These are phyloP conservation scores for Motacilla alba DNA, from an alignment of 2,113 vertebrate genomes.

Conservation along the genomic window DNA sequence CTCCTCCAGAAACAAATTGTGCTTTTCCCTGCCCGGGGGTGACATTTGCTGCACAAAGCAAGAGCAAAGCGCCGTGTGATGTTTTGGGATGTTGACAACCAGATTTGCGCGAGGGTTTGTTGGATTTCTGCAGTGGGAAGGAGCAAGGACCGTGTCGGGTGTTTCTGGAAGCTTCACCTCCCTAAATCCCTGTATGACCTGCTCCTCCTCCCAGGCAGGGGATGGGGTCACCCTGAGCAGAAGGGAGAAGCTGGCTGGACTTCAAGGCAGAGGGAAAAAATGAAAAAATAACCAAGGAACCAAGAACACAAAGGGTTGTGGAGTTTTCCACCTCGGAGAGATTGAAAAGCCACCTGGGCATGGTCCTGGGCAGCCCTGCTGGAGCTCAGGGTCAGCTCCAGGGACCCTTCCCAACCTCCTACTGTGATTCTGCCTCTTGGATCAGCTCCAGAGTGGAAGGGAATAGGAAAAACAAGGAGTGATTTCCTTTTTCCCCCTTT, in stretches of 20 bases:
- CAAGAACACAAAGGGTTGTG: background rate
- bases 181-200: background rate
- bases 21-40: background rate
- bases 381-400: background rate
- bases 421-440: background rate
- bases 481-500: rapidly evolving
- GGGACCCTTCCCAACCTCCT: background rate
- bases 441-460: background rate
- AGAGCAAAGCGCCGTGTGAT: background rate
- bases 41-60: background rate
- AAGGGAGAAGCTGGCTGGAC: background rate
- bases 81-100: background rate
- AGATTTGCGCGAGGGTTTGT: background rate
- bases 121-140: background rate
- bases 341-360: background rate
- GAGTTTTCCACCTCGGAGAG: background rate
- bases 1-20: background rate
- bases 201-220: background rate
- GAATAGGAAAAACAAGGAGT: background rate
- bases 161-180: background rate
- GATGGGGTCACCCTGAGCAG: background rate
- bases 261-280: background rate
- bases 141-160: background rate
- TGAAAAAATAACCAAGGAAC: background rate
- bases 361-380: background rate